Evolutionary conservation across 2,113 vertebrate genomes (phyloP), one percentile per base, ranked within the genome.

Genomic region (Dipodomys stephensi): DNA sequence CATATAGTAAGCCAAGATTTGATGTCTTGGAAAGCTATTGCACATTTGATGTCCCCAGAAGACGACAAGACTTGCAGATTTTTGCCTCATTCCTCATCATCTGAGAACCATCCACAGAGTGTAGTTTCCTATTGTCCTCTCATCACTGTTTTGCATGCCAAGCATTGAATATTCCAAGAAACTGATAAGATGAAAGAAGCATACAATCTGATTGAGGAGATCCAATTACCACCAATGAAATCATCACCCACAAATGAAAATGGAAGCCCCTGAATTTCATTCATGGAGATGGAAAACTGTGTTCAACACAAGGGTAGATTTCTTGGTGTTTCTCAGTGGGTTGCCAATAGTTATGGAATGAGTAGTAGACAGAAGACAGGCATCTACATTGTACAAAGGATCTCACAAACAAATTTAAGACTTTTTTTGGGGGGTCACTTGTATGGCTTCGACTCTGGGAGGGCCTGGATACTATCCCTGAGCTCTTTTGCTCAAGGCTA

Each of bases 311-410:
- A 73, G 83, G 60, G 72, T 60, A 88, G 90, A 77, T 74, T 83
- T 46, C 89, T 46, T 68, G 76, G 68, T 69, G 87, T 90, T 93
- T 93, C 84, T 90, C 79, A 64, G 32, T 76, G 49, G 60, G 53
- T 92, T 95, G 77, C 80, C 76, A 86, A 68, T 83, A 93, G 68
- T 87, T 80, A 84, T 35, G 30, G 84, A 87, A 84, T 39, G 22
- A 88, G 3, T 62, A 88, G 71, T 53, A 91, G 68, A 28, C 81
- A 88, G 18, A 83, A 72, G 62, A 57, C 32, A 53, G 23, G 76
- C 80, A 90, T 83, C 93, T 57, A 60, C 0, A 18, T 72, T 65
- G 68, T 74, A 93, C 88, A 72, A 23, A 2, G 44, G 18, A 23
- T 65, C 91, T 94, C 77, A 91, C 49, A 69, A 49, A 88, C 22